Evolutionary conservation across 2,797 vertebrate genomes (phyloP), one percentile per base, ranked within the genome.

Genomic region (Leucoraja ocellata): DNA sequence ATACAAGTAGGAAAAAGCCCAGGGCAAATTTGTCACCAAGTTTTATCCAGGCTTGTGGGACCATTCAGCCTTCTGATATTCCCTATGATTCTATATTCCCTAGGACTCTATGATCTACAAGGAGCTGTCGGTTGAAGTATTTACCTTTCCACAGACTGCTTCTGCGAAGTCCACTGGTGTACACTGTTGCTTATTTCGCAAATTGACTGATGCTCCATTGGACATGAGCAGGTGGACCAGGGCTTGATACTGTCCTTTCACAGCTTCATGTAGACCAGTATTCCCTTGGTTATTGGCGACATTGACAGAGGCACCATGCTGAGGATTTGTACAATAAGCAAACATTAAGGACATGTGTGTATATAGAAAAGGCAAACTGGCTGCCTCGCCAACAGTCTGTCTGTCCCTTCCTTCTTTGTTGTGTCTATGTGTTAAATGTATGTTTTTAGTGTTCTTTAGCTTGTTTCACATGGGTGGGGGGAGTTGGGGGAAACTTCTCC

Each of bases 261-360:
- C 98, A 0, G 98, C 98, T 96, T 98, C 98, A 0, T 99, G 99
- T 93, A 99, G 97, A 0, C 98, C 98, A 0, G 98, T 98, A 95
- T 97, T 98, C 25, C 98, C 98, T 94, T 97, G 96, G 32, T 96
- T 96, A 63, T 99, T 99, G 16, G 63, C 95, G 1, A 97, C 93
- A 54, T 98, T 98, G 81, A 97, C 96, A 36, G 96, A 94, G 0
- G 98, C 98, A 0, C 97, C 96, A 0, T 95, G 97, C 99, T 99
- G 94, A 93, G 58, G 84, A 21, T 28, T n/a, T 63, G 21, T 28
- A 81, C 68, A 86, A 23, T 92, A 78, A 92, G 46, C 18, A 39
- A 13, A 61, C 16, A 71, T 58, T 39, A 93, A 88, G 0, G 16
- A 88, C 8, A 68, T 18, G 36, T 63, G 6, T 63, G 25, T n/a